Percentiles rank a stretch among this genome's conserved stretches.
Evolutionary conservation across 2,797 vertebrate genomes (phyloP).

Genomic region (Uromys caudimaculatus): DNA sequence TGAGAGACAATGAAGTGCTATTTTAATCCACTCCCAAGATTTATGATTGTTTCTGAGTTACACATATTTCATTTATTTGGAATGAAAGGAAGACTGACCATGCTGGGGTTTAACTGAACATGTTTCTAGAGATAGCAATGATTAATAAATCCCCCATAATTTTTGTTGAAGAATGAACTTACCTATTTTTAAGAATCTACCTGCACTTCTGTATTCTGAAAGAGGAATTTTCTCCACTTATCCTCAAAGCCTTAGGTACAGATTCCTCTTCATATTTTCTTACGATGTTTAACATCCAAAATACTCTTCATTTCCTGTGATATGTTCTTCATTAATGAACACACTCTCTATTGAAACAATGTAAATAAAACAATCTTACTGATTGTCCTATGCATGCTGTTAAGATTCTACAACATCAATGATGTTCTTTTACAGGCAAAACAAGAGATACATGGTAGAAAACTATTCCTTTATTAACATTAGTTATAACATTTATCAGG

Average conservation of each 20-base stretch:
- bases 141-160: background rate
- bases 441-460: background rate
- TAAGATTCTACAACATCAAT: slow-evolving; percentile 1
- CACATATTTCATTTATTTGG: background rate
- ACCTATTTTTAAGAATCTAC: background rate
- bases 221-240: background rate
- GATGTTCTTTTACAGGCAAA: background rate
- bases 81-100: background rate
- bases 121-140: background rate
- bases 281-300: background rate
- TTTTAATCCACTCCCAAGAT: background rate
- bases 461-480: slow-evolving; percentile 32
- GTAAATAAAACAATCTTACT: slow-evolving; percentile 5
- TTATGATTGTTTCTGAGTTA: background rate
- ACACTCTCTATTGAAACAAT: background rate
- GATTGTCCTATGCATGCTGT: background rate
- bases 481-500: slow-evolving; percentile 24
- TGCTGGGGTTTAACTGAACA: background rate
- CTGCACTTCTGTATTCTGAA: background rate
- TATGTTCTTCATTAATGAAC: background rate
- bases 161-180: background rate
- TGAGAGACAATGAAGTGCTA: background rate
- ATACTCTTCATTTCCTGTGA: background rate
- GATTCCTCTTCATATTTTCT: background rate
- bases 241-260: background rate